Evolutionary conservation across 2,797 vertebrate species (phyloP).

Genomic region (Poliocrania exsul): DNA sequence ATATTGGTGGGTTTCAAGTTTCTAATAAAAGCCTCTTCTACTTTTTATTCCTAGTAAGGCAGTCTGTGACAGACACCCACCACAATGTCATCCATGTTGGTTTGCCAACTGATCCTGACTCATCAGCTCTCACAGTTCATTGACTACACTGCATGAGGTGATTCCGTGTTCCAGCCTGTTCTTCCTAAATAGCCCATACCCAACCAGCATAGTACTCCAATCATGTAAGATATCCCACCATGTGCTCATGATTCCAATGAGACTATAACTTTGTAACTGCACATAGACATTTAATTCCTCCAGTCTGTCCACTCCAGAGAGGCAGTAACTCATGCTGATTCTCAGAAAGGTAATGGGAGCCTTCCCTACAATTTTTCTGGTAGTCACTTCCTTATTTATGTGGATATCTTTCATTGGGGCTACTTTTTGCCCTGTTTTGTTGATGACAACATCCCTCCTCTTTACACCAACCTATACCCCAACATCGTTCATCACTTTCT

Average conservation of each 20-base stretch:
- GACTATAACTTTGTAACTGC: background rate
- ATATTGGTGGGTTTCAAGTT: background rate
- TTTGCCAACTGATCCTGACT: background rate
- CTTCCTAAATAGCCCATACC: background rate
- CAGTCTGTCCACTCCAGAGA: background rate
- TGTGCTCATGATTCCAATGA: background rate
- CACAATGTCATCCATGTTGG: too few relatives aligned
- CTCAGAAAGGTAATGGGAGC: background rate
- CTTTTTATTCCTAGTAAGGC: background rate
- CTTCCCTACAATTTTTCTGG: background rate
- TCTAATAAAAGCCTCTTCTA: background rate
- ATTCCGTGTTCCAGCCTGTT: background rate
- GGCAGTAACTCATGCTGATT: background rate
- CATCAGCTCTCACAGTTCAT: background rate
- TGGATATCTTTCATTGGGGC: background rate
- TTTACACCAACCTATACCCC: background rate
- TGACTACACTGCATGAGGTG: accelerated
- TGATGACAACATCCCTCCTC: background rate
- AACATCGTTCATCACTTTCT: background rate
- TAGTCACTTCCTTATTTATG: background rate
- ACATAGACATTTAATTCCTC: background rate
- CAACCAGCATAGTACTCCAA: background rate
- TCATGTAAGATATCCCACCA: background rate
- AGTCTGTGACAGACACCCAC: background rate
- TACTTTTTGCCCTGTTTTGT: background rate